Base-by-base conservation (phyloP, 2,888 invertebrate species). In the Lagria hirta region DNA sequence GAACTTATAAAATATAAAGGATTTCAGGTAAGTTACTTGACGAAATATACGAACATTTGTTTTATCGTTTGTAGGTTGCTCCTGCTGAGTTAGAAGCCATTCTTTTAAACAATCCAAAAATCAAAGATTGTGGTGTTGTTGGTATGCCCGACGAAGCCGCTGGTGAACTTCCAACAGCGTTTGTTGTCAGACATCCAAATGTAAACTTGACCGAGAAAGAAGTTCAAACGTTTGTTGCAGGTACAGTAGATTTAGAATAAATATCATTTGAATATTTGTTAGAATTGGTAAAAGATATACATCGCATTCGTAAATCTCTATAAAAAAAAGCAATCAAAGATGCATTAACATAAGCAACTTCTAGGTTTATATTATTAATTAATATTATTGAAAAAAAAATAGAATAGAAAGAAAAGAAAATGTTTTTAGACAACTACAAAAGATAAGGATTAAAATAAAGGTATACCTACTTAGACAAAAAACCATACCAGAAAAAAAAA, bases 1-100 rank as follows among this genome's bases (percentile, higher is more conserved):
- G 91, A 92, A 64, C 79, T 94, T 17, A 92, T 93, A 60, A 94
- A 93, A 68, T 90, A 88, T 62, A 91, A 92, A 68, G 90, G 84
- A 16, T 86, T 82, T 59, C 84, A 88, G 78, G 86, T 87, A 49
- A 10, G 16, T 16, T 16, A n/a, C n/a, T n/a, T n/a, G n/a, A n/a
- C n/a, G n/a, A n/a, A n/a, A n/a, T n/a, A 2, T 29, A 11, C 13
- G n/a, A 28, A 15, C 8, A 13, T 14, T 27, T 27, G 14, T 10
- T 10, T 14, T 27, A 2, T 14, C 3, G n/a, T 27, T 5, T 27
- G 8, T 27, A 14, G 80, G 82, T 82, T 26, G 85, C 92, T 1
- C 93, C 93, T 1, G 91, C 92, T 1, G 93, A 93, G 72, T 69
- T 94, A 20, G 93, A 94, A 70, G 83, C 82, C 7, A 62, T 93